These are phyloP conservation scores for Cariama cristata DNA, from an alignment of 2,113 vertebrate species.

Conservation along the genomic window DNA sequence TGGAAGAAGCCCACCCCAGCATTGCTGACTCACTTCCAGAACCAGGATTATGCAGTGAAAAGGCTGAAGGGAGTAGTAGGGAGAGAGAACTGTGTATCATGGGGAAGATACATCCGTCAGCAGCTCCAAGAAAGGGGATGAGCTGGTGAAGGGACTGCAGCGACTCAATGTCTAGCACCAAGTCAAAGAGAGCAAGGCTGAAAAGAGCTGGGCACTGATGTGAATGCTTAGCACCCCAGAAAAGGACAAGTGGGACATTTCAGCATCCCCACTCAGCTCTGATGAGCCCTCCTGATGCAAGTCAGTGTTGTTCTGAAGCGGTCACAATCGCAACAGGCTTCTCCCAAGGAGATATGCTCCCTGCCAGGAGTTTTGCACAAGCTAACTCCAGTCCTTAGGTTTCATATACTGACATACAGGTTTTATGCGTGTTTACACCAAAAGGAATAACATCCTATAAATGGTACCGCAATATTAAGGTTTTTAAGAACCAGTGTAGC, in stretches of 20 bases:
- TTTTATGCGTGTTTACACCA: background rate
- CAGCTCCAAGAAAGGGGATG: background rate
- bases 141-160: background rate
- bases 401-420: background rate
- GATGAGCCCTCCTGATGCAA: background rate
- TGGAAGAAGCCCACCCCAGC: background rate
- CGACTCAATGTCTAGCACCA: background rate
- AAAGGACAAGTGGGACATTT: background rate
- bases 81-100: background rate
- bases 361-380: background rate
- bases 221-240: background rate
- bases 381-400: background rate
- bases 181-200: background rate
- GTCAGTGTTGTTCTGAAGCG: background rate
- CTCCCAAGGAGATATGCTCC: background rate
- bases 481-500: background rate
- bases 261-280: background rate
- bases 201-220: background rate
- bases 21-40: background rate
- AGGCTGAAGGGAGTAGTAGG: background rate
- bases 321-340: rapidly evolving
- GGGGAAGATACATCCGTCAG: background rate
- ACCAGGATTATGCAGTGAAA: background rate
- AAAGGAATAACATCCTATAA: background rate
- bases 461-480: background rate